These are phyloP conservation scores for Oscheius myriophilus DNA, from an alignment of 2,888 invertebrate genomes.

Conservation along the genomic window DNA sequence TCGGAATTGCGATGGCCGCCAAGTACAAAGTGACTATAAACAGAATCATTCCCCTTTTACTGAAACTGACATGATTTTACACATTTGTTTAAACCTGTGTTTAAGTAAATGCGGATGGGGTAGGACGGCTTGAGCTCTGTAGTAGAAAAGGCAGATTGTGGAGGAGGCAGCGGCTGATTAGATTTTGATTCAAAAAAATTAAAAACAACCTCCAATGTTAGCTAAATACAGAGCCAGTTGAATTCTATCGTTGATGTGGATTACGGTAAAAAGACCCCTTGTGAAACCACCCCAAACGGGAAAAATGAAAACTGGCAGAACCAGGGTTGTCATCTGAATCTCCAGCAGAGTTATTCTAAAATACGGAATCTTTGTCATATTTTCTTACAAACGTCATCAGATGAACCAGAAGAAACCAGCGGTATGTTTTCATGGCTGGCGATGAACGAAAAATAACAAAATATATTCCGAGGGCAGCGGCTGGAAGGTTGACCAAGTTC, in stretches of 20 bases:
- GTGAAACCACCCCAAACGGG: conserved; percentile 21
- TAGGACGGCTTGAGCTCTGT: conserved; percentile 13
- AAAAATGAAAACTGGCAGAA: conserved; percentile 11
- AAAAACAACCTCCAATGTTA: neutral
- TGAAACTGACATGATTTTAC: no score
- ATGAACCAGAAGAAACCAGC: conserved; percentile 9
- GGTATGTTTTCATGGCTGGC: conserved; percentile 10
- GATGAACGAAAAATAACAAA: neutral
- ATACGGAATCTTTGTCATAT: no score
- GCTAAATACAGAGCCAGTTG: neutral
- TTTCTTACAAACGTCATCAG: neutral
- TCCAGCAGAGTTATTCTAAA: no score
- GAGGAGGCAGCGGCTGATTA: neutral
- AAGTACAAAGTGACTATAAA: no score
- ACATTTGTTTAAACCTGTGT: neutral
- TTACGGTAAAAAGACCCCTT: neutral
- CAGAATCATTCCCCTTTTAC: no score
- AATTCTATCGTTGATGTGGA: neutral
- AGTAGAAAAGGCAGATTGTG: conserved; percentile 19
- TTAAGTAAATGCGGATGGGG: conserved; percentile 7
- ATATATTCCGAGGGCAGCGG: neutral
- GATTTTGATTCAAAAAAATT: neutral
- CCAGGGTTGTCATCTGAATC: neutral
- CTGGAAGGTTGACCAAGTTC: conserved; percentile 5
- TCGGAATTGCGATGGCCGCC: no score